Evolutionary conservation across 2,888 invertebrate species (phyloP), one percentile per base, ranked within the genome.

Genomic region (Colletes collaris): DNA sequence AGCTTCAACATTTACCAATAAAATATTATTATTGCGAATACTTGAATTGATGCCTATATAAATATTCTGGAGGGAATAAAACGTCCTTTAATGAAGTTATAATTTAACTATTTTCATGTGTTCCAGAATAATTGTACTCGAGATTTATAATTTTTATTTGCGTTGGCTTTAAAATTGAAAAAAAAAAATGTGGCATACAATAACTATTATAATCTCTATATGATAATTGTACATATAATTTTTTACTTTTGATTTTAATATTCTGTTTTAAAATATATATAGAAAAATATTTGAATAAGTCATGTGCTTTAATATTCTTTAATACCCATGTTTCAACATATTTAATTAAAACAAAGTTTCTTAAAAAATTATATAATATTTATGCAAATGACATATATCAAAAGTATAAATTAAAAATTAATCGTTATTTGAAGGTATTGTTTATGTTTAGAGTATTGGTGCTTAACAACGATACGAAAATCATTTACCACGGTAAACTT

Each of bases 401-500:
- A 37, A 55, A 55, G n/a, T 16, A 6, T 40, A 35, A 16, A 63
- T 50, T 58, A 58, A 70, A 52, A 49, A 56, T 10, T 16, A 52
- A 62, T 7, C 19, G 19, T 46, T 13, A 49, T 44, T 35, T 72
- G 5, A 50, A 71, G 19, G 19, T 16, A 10, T 62, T 13, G 10
- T n/a, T 44, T 10, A n/a, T n/a, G 49, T 7, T 49, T 3, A 27
- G n/a, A 67, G 58, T 73, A 16, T 44, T 13, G 59, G 27, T 19
- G 35, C 55, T 53, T 68, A 62, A n/a, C 7, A 5, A 44, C 10
- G 44, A 4, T 19, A 37, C 3, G 55, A 37, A 2, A 19, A 46
- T 1, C 11, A 16, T 68, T 93, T 94, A 98, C 97, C 97, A 97
- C 3, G 95, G 95, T 84, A 97, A 89, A 87, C 94, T 93, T 84